Percentiles rank a stretch among this genome's conserved stretches.
Evolutionary conservation across 2,888 invertebrate genomes (phyloP).

Genomic region (Macrophya annulata): DNA sequence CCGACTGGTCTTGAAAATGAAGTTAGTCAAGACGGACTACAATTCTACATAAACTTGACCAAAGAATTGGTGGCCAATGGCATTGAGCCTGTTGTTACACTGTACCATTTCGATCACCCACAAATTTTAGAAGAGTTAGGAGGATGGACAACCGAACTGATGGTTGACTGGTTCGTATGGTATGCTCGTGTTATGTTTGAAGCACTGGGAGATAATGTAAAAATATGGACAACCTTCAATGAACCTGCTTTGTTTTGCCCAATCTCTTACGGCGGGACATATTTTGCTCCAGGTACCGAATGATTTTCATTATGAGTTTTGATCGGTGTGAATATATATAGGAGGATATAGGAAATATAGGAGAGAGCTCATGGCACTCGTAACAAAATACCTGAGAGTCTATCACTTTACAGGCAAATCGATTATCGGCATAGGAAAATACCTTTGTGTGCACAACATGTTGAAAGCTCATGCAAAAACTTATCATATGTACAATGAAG

Average conservation of each 20-base stretch:
- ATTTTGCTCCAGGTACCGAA: conserved; percentile 64
- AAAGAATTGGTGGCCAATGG: conserved; percentile 81
- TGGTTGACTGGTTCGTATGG: conserved; percentile 83
- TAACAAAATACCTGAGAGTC: not conserved
- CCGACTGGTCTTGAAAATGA: conserved; percentile 82
- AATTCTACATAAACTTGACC: conserved; percentile 85
- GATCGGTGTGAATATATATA: not conserved
- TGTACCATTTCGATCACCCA: conserved; percentile 87
- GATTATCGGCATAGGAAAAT: conserved; percentile 83
- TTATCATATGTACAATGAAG: conserved; percentile 84
- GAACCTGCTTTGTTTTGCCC: conserved; percentile 85
- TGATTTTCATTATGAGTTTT: not conserved
- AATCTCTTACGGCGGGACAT: conserved; percentile 80
- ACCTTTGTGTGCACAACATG: conserved; percentile 87
- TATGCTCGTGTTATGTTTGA: conserved; percentile 83
- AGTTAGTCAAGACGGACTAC: conserved; percentile 82
- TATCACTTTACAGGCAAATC: conserved; percentile 69
- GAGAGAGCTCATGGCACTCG: too few relatives aligned
- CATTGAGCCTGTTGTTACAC: conserved; percentile 84
- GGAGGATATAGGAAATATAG: not conserved
- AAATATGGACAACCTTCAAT: conserved; percentile 89
- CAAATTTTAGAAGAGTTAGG: conserved; percentile 83
- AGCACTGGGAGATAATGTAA: conserved; percentile 82
- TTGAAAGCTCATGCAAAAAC: conserved; percentile 88
- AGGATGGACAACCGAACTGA: conserved; percentile 85